A percentile compares a stretch with the other conserved stretches of the same genome.
Evolutionary conservation across 2,113 vertebrate genomes (phyloP).

Genomic region (Xiphophorus couchianus): DNA sequence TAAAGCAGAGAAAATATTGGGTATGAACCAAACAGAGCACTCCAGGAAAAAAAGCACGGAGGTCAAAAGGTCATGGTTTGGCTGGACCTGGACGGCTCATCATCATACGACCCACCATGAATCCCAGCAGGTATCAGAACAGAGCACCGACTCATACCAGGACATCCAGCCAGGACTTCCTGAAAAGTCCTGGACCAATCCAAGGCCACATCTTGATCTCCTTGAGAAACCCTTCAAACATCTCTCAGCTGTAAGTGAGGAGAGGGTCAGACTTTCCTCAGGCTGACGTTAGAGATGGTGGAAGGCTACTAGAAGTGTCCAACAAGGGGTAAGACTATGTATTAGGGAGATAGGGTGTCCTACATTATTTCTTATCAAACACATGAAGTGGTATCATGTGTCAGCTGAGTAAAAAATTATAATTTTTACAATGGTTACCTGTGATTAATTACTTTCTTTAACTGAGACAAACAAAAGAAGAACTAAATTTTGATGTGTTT

Average conservation of each 20-base stretch:
- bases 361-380: background rate
- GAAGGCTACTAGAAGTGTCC: background rate
- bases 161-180: background rate
- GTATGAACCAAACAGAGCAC: too few species aligned
- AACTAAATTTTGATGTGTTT: background rate
- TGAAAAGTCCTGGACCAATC: background rate
- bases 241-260: too few species aligned
- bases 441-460: background rate
- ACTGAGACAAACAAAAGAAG: background rate
- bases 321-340: too few species aligned
- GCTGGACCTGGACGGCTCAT: background rate
- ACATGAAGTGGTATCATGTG: background rate
- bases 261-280: too few species aligned
- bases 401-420: background rate
- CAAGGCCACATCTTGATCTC: background rate
- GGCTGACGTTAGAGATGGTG: background rate
- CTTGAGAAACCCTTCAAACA: background rate
- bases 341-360: too few species aligned
- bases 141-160: background rate
- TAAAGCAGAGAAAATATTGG: too few species aligned
- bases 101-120: background rate
- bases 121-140: background rate
- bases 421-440: background rate
- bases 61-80: too few species aligned
- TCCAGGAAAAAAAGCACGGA: too few species aligned